Base-by-base conservation (phyloP, 1,140 invertebrate species). In the Drosophila punjabiensis region DNA sequence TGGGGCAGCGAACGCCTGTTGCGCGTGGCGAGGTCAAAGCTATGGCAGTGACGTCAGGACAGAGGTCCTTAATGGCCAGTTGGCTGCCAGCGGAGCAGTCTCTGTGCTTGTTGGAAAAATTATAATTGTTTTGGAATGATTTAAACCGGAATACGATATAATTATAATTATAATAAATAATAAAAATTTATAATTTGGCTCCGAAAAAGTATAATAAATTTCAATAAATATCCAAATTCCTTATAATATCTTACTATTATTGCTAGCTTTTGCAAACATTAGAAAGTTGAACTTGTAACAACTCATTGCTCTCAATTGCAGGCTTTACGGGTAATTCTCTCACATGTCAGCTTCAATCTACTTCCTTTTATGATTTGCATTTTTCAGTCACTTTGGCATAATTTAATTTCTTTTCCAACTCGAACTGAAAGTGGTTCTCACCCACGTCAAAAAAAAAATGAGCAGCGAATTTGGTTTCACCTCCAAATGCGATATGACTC, bases 41-140 rank as follows among this genome's bases (percentile, higher is more conserved):
- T 41, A 20, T 13, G 62, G 45, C 16, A 41, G 39, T 77, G 75
- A 77, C 75, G 75, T 77, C 75, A 76, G 50, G 37, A 7, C 48
- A 35, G 20, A 50, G 53, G 35, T 58, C 48, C 69, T 41, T 39
- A 39, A 20, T 28, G 30, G 28, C 50, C 24, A 67, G n/a, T 20
- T 67, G 24, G 10, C 9, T 18, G 33, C 16, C 18, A 30, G 28
- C 30, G 30, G 7, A 32, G 50, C 11, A 14, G 37, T 14, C 8
- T 14, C 3, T 30, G 16, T 14, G n/a, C 13, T 30, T 1, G 33
- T 33, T 64, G 13, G 4, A 9, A 16, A 30, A 61, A 48, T 5
- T 16, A 5, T 30, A 16, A 28, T 28, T 10, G 3, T 16, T 50
- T 24, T 0, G 18, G 6, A 47, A 20, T 11, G 2, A 47, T 41